These are phyloP conservation scores for Amphiura filiformis DNA, from an alignment of 35 echinoderm and acorn worm species.

Conservation along the genomic window DNA sequence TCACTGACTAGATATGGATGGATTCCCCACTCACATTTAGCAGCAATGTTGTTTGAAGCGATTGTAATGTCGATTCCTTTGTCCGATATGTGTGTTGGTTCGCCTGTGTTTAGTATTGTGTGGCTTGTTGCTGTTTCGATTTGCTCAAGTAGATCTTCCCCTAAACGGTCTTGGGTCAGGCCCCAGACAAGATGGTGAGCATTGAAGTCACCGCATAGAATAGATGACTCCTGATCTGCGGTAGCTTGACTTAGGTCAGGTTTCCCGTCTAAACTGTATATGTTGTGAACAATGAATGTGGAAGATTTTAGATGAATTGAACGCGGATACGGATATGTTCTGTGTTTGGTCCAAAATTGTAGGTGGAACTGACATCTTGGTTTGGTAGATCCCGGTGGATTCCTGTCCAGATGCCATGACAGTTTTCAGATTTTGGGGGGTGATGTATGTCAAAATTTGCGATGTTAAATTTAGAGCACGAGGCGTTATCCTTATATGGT, in stretches of 20 bases:
- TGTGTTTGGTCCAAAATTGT: not conserved
- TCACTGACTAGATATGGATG: not conserved
- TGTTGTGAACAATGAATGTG: not conserved
- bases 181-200: not conserved
- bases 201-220: conserved; percentile 9
- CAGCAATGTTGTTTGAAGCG: conserved; percentile 13
- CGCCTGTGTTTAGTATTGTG: conserved; percentile 15
- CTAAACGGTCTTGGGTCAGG: not conserved
- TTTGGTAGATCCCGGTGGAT: not conserved
- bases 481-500: not conserved
- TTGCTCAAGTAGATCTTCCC: not conserved
- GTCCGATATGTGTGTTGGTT: conserved; percentile 15
- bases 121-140: not conserved
- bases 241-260: not conserved
- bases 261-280: not conserved
- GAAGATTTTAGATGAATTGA: not conserved
- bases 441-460: not conserved
- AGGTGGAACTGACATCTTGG: not conserved
- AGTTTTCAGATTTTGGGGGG: not conserved
- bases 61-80: conserved; percentile 4
- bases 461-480: not conserved
- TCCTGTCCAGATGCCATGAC: not conserved
- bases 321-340: conserved; percentile 15
- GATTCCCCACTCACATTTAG: not conserved
- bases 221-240: not conserved